A percentile compares a stretch with the other conserved stretches of the same genome.
Conservation (phyloP, 2,797 vertebrate genomes). For the Epinephelus coioides region DNA sequence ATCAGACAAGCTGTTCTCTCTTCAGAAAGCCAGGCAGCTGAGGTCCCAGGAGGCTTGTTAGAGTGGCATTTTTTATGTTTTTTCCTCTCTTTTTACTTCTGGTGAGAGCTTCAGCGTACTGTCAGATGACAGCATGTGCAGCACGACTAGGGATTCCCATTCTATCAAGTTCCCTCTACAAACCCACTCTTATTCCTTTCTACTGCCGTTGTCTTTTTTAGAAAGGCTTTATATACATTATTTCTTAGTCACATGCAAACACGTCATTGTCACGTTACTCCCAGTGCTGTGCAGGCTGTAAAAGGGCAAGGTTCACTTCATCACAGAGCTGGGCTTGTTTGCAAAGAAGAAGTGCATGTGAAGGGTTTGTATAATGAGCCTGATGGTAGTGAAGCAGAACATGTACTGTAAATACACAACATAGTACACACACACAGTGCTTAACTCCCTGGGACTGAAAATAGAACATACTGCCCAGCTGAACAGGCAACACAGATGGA, state of each 20-base stretch:
- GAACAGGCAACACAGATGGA: conserved; percentile 65
- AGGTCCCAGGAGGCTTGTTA: conserved; percentile 80
- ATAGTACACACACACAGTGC: conserved; percentile 18
- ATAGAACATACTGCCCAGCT: conserved; percentile 56
- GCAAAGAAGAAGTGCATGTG: conserved; percentile 49
- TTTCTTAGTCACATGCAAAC: conserved; percentile 14
- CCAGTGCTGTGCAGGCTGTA: conserved; percentile 12
- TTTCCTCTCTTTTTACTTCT: conserved; percentile 55
- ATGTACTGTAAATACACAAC: conserved; percentile 66
- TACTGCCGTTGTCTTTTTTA: conserved; percentile 21
- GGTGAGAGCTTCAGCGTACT: conserved; percentile 49
- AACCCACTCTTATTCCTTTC: conserved; percentile 12
- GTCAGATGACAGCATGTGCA: conserved; percentile 59
- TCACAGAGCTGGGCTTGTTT: conserved; percentile 58
- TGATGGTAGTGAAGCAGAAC: conserved; percentile 63
- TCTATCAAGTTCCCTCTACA: conserved; percentile 33
- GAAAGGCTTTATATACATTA: conserved; percentile 15
- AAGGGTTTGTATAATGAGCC: conserved; percentile 64
- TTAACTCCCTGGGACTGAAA: conserved; percentile 54
- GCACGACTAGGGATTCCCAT: conserved; percentile 67
- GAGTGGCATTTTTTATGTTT: conserved; percentile 71
- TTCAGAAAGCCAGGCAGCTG: conserved; percentile 64
- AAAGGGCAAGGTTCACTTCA: conserved; percentile 60
- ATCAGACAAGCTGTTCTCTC: conserved; percentile 75
- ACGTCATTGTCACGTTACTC: conserved; percentile 30